These are phyloP conservation scores for Pampusana beccarii DNA, from an alignment of 2,113 vertebrate species.

Conservation along the genomic window DNA sequence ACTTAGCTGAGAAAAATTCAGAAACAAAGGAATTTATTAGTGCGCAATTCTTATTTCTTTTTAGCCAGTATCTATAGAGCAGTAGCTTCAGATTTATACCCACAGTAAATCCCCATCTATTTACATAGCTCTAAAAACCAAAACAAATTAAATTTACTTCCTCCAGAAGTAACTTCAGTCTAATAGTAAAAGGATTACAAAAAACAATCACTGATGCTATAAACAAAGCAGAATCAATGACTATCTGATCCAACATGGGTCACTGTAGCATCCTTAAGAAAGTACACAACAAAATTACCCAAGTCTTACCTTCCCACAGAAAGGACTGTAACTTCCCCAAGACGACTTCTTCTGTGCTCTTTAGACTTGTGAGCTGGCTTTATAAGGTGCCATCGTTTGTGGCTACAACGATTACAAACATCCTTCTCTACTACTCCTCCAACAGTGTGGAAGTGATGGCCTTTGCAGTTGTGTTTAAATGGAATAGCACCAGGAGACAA, in stretches of 20 bases:
- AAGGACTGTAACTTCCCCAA: constrained; percentile 89
- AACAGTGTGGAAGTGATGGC: constrained; percentile 91
- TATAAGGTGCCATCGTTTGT: constrained; percentile 91
- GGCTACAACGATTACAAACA: constrained; percentile 88
- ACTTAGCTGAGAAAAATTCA: background rate
- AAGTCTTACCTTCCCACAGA: constrained; percentile 90
- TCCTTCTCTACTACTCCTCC: constrained; percentile 83
- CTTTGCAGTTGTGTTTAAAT: constrained; percentile 83
- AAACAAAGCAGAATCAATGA: background rate
- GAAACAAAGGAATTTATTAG: background rate
- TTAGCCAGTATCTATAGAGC: background rate
- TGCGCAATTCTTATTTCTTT: background rate
- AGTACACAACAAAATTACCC: background rate
- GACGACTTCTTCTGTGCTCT: constrained; percentile 73
- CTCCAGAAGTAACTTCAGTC: background rate
- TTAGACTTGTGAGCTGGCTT: constrained; percentile 76
- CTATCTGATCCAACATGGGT: background rate
- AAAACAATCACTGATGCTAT: background rate
- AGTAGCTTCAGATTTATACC: background rate
- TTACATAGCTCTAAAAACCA: background rate
- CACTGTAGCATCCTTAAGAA: background rate
- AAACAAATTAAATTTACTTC: background rate
- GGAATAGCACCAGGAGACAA: constrained; percentile 76
- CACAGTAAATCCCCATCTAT: background rate
- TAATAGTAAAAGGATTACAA: background rate